These are phyloP conservation scores for Acanthurus lineatus DNA, from an alignment of 2,797 vertebrate genomes.

Conservation along the genomic window DNA sequence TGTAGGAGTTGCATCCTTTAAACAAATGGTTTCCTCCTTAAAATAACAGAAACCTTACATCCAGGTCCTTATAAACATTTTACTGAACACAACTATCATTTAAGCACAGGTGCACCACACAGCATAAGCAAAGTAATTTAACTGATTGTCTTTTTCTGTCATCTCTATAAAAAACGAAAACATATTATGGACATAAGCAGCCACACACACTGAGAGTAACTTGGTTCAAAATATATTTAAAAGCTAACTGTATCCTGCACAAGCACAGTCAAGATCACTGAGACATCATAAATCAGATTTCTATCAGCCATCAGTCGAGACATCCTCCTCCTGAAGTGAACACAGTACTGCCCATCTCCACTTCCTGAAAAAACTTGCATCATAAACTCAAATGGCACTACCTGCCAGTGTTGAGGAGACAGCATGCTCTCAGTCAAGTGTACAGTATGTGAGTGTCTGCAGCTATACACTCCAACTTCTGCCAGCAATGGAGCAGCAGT, in stretches of 20 bases:
- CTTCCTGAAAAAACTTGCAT: constrained; percentile 26
- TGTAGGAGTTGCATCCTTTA: background rate
- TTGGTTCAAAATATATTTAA: too few relatives aligned
- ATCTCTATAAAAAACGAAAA: background rate
- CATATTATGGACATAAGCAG: background rate
- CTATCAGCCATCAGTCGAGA: background rate
- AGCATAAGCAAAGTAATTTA: constrained; percentile 3
- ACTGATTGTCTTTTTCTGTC: background rate
- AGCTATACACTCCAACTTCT: constrained; percentile 41
- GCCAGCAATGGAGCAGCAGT: constrained; percentile 61
- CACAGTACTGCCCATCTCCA: background rate
- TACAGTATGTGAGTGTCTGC: constrained; percentile 38
- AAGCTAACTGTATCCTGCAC: background rate
- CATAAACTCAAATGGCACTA: constrained; percentile 4
- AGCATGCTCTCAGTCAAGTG: constrained; percentile 30
- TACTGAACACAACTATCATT: background rate
- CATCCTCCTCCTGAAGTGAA: background rate
- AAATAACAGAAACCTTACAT: constrained; percentile 5
- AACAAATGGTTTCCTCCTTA: background rate
- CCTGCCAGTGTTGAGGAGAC: constrained; percentile 15
- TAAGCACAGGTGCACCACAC: background rate
- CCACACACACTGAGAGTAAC: background rate
- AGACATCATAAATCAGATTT: background rate
- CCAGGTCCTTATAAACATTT: background rate
- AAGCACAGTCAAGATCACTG: background rate